Evolutionary conservation across 2,888 invertebrate species (phyloP).

Genomic region (Ceriagrion tenellum): DNA sequence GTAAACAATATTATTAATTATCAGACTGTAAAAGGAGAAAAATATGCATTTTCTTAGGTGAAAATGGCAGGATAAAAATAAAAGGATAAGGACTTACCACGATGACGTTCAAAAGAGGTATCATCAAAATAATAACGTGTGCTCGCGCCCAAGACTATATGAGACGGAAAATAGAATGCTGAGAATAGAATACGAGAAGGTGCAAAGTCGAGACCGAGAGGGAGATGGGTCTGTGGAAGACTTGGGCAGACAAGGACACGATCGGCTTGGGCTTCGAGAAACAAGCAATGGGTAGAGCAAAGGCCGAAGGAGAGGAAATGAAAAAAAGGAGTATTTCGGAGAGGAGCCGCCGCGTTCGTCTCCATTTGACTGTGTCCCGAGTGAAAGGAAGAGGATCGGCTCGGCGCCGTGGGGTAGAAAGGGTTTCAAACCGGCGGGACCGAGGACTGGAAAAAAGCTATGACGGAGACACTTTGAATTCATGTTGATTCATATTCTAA

Average conservation of each 20-base stretch:
- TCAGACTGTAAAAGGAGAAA: too few relatives aligned
- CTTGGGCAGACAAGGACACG: not conserved
- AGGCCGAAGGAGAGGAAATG: not conserved
- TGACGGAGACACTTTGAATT: slow-evolving; percentile 57
- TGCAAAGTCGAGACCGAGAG: too few relatives aligned
- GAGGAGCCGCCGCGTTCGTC: not conserved
- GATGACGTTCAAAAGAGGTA: too few relatives aligned
- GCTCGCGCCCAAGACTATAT: too few relatives aligned
- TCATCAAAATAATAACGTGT: too few relatives aligned
- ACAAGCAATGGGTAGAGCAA: not conserved
- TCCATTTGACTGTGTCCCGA: slow-evolving; percentile 40
- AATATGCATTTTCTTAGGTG: too few relatives aligned
- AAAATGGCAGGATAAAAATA: too few relatives aligned
- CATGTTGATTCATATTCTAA: slow-evolving; percentile 62
- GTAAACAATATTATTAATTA: too few relatives aligned
- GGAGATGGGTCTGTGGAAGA: not conserved
- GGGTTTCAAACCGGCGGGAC: not conserved
- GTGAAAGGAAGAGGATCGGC: slow-evolving; percentile 28
- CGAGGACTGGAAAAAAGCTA: slow-evolving; percentile 16
- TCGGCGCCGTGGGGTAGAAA: slow-evolving; percentile 8
- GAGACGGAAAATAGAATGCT: too few relatives aligned
- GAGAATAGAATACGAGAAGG: too few relatives aligned
- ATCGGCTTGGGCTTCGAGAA: not conserved
- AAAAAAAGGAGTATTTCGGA: not conserved
- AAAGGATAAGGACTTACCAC: too few relatives aligned